Evolutionary conservation across 2,113 vertebrate genomes (phyloP), one percentile per base, ranked within the genome.

Genomic region (Rallus limicola): DNA sequence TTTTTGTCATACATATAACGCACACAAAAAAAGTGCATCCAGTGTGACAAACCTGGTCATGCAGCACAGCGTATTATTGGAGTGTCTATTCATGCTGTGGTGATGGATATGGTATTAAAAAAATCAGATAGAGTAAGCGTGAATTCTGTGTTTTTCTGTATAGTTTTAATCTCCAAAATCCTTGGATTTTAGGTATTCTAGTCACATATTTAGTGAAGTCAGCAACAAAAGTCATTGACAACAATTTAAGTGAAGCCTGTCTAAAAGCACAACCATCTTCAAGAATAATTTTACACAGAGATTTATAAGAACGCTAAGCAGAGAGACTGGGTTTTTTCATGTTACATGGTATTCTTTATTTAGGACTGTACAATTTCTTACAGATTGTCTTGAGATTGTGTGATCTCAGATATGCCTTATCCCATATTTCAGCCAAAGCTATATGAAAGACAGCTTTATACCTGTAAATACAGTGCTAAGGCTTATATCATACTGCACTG

Each of bases 401-500:
- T 56, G 53, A 36, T 36, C 52, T 71, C 36, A 42, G 24, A 31
- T 34, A 15, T 11, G 6, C 15, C 71, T 81, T 79, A 16, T 8
- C 34, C 18, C 16, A 5, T 36, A 31, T 53, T 86, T 60, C 64
- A 69, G 28, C 4, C n/a, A 72, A 69, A 63, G 20, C 34, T 64
- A 4, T 16, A 4, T 0, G 1, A 48, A 82, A 58, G 40, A 48
- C 28, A 17, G 42, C 42, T 44, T 14, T 34, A 60, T 44, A 52
- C 11, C n/a, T 46, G 11, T 42, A 36, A 31, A 55, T 33, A 21
- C 0, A 0, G 11, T 91, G 12, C 13, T 75, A 3, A 29, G 48
- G 14, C 13, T 92, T 31, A 5, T 58, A 26, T 28, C 23, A 23
- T 28, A 28, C 5, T 1, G 1, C 1, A 0, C 0, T 74, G 16